Base-by-base conservation (phyloP, 2,888 invertebrate species). In the Electrophaes corylata region DNA sequence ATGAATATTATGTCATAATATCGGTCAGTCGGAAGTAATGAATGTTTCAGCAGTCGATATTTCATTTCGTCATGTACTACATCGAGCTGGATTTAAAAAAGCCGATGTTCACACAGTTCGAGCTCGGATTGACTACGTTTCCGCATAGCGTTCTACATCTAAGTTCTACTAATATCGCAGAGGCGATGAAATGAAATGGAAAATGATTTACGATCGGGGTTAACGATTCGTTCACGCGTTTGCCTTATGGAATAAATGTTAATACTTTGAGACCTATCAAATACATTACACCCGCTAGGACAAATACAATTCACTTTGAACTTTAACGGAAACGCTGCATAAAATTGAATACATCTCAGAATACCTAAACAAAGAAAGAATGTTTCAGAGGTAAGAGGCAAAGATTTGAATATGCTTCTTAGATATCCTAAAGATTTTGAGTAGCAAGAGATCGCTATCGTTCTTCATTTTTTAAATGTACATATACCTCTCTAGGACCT, bases 61-160 rank as follows among this genome's bases (percentile, higher is more conserved):
- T 86, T 84, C 81, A 86, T 81, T 79, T 81, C 73, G 69, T 67
- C 75, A 59, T 80, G 78, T 79, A 65, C 65, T 78, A 53, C 53
- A 45, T 44, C 4, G 14, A 37, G 54, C 29, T 54, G 53, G 75
- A 70, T 52, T 75, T 78, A 79, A 75, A 69, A 76, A 78, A 80
- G 71, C 66, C 69, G 65, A 64, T 70, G 68, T 69, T 73, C 71
- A 67, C 71, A 67, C 66, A 77, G 50, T 67, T 31, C 43, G 40
- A 50, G 65, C 65, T 71, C 53, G 60, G 63, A 65, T 59, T 65
- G 63, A 63, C 55, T 72, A 67, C 78, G 75, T 79, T 83, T 85
- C 84, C 84, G 83, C 78, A 79, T 81, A 64, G 71, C 73, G 67
- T 63, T 65, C 67, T 64, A 69, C 63, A 62, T 62, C 51, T 60